Conservation (phyloP, 2,113 vertebrate species). For the Xiphorhynchus elegans region DNA sequence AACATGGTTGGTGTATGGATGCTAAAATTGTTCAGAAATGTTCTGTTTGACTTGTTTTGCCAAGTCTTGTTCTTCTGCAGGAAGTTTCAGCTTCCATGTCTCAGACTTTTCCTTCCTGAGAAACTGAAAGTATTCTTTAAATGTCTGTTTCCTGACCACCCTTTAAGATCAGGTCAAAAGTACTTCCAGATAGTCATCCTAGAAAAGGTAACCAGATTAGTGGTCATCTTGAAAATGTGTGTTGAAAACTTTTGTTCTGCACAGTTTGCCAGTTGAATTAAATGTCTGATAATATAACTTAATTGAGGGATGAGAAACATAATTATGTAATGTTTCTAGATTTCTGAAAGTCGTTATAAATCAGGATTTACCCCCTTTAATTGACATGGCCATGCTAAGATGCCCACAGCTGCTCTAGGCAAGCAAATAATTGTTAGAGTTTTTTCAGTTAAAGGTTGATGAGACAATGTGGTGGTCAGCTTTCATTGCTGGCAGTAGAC, state of each 20-base stretch:
- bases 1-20: not conserved
- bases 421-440: constrained; percentile 13
- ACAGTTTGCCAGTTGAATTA: not conserved
- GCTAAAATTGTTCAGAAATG: not conserved
- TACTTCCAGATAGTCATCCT: not conserved
- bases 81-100: not conserved
- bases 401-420: not conserved
- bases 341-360: not conserved
- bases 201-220: not conserved
- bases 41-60: not conserved
- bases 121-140: not conserved
- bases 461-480: not conserved
- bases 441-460: not conserved
- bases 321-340: not conserved
- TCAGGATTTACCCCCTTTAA: not conserved
- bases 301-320: not conserved
- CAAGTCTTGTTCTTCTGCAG: not conserved
- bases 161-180: not conserved
- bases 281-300: not conserved
- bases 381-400: not conserved
- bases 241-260: not conserved
- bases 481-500: not conserved
- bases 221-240: not conserved
- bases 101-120: not conserved
- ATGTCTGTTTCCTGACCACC: not conserved